phyloP scores from a whole-genome alignment of 2,113 vertebrate species.

The Cynoglossus semilaevis region DNA sequence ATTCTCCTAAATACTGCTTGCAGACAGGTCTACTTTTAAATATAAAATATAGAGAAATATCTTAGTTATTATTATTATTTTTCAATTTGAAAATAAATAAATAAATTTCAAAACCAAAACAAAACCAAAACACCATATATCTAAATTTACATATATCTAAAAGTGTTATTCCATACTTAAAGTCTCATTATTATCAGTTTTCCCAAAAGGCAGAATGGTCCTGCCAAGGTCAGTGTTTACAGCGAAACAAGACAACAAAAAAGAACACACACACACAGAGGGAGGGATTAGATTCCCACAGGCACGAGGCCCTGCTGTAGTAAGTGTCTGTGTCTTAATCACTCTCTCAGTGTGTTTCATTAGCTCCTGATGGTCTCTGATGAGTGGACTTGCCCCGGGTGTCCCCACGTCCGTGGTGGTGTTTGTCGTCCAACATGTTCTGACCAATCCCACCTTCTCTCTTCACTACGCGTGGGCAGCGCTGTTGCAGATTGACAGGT shows the following conservation, averaged over 20 bases:
- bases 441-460: slow-evolving; percentile 39
- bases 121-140: too few species aligned
- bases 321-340: slow-evolving; percentile 73
- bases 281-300: slow-evolving; percentile 36
- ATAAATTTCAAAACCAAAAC: too few species aligned
- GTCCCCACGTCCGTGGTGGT: slow-evolving; percentile 28
- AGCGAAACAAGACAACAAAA: neutral
- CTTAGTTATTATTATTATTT: too few species aligned
- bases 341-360: slow-evolving; percentile 72
- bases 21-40: too few species aligned
- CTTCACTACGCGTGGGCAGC: slow-evolving; percentile 4
- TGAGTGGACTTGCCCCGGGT: slow-evolving; percentile 55
- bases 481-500: slow-evolving; percentile 56
- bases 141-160: too few species aligned
- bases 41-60: too few species aligned
- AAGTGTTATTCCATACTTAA: too few species aligned
- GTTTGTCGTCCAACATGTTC: slow-evolving; percentile 42
- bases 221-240: neutral
- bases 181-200: too few species aligned
- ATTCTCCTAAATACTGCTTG: too few species aligned
- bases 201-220: neutral
- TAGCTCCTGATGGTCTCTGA: slow-evolving; percentile 66
- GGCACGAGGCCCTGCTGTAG: slow-evolving; percentile 38
- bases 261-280: slow-evolving; percentile 12
- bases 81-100: too few species aligned